These are phyloP conservation scores for Oxytorus armatus DNA, from an alignment of 2,888 invertebrate species.

Conservation along the genomic window DNA sequence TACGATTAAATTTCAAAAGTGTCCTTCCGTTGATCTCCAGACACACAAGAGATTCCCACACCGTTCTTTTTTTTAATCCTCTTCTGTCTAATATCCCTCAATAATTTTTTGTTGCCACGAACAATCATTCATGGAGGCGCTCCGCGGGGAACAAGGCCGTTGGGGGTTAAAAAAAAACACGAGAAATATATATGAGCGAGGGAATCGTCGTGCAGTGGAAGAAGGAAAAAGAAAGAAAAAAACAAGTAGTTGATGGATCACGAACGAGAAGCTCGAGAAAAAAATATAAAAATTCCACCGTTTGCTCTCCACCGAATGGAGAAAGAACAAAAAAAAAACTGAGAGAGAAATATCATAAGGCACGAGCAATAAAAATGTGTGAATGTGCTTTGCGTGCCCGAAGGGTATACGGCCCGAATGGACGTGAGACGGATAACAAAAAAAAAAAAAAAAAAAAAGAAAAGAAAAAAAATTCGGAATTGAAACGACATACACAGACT, in stretches of 20 bases:
- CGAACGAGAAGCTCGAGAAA: conserved; percentile 65
- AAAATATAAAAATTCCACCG: conserved; percentile 58
- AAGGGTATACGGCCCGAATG: background rate
- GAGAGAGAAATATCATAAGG: background rate
- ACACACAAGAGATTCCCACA: conserved; percentile 12
- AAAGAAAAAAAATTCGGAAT: conserved; percentile 12
- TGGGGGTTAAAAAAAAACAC: conserved; percentile 1
- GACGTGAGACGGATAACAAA: conserved; percentile 1
- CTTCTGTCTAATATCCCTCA: conserved; percentile 3
- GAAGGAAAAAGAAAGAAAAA: conserved; percentile 57
- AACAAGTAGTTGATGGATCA: conserved; percentile 73
- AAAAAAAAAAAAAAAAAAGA: background rate
- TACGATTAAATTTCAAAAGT: conserved; percentile 9
- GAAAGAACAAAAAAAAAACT: background rate
- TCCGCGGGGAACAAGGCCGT: conserved; percentile 11
- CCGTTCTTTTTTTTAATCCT: background rate
- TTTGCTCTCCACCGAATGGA: conserved; percentile 43
- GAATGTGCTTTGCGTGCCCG: conserved; percentile 13
- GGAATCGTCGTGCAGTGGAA: conserved; percentile 30
- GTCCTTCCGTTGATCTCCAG: background rate
- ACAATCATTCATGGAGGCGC: background rate
- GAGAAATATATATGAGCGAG: conserved; percentile 9
- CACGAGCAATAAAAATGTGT: conserved; percentile 4
- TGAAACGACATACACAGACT: conserved; percentile 18
- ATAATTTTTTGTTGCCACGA: conserved; percentile 5